Base-by-base conservation (phyloP, 2,888 invertebrate genomes). In the Brachyptera risi region DNA sequence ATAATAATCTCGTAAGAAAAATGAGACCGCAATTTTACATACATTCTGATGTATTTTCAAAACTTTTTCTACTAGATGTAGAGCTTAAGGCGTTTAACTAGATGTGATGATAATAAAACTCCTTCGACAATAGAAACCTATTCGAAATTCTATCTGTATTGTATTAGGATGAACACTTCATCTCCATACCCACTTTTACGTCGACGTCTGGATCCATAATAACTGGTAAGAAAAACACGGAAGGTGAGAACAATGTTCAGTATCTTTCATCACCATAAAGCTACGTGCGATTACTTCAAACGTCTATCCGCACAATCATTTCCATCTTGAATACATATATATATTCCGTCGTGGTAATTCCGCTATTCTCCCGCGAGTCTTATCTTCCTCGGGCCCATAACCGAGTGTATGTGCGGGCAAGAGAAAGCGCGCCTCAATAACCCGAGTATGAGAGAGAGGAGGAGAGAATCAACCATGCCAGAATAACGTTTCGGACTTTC, bases 361-460 rank as follows among this genome's bases (percentile, higher is more conserved):
- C 13, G 27, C 27, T 31, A 51, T 27, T 51, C 31, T 27, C 50
- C 50, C 26, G n/a, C 9, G 24, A 17, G 24, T 24, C 50, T 51
- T 51, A 51, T 51, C 50, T 51, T 15, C n/a, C 27, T 51, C n/a
- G n/a, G n/a, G n/a, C n/a, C n/a, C n/a, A n/a, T n/a, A n/a, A n/a
- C n/a, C n/a, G n/a, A n/a, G n/a, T n/a, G n/a, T n/a, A n/a, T n/a
- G n/a, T n/a, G n/a, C n/a, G n/a, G n/a, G n/a, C n/a, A n/a, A n/a
- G n/a, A n/a, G 50, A 51, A 51, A 26, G 26, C 13, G 31, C 50
- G 50, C 50, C 50, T 31, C 50, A 51, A 51, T 42, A 42, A 42
- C 42, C 4, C 24, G 50, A n/a, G 15, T 15, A n/a, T 7, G 17
- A 27, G 31, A 17, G 31, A 51, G 50, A 23, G 2, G 4, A 23